Evolutionary conservation across 2,113 vertebrate species (phyloP), one percentile per base, ranked within the genome.

Genomic region (Phrynocephalus versicolor): DNA sequence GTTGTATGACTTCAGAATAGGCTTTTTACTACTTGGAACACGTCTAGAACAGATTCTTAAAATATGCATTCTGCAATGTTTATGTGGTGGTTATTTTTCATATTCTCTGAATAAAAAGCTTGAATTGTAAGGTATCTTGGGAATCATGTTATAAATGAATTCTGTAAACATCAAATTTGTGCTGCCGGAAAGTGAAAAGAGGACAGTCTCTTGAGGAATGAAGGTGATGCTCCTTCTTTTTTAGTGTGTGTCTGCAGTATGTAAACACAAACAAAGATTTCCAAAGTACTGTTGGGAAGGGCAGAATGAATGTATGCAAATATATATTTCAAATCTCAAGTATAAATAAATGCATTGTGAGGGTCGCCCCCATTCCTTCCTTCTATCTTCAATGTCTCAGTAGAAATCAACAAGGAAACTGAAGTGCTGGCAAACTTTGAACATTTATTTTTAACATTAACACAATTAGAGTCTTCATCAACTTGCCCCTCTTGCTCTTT

Each of bases 71-170:
- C 23, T 62, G 2, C 69, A 27, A 51, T 55, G 62, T 82, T 9
- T 79, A 25, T 23, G 21, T n/a, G 72, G 4, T 64, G 71, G 70
- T 33, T 86, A 37, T 55, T 62, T 69, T 65, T 69, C 67, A 67
- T 21, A 1, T 51, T 60, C 5, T 58, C 33, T 19, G 37, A 3
- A 69, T 81, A 7, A 25, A 88, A n/a, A 55, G 45, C 3, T 37
- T 82, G 30, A 37, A 55, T 12, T 23, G 19, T 45, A 35, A 41
- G 16, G 23, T 10, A 60, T 18, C 72, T n/a, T 35, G 35, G 57
- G 30, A 37, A 51, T 25, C 33, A 33, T 73, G 19, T 15, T 82
- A 80, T 70, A 15, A 87, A 87, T 82, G 79, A n/a, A 51, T 58
- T 82, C 33, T 81, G 7, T 74, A 67, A 3, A 25, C 10, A 0